A percentile compares a stretch with the other conserved stretches of the same genome.
Evolutionary conservation across 1,140 invertebrate species (phyloP).

Genomic region (Episyrphus balteatus): DNA sequence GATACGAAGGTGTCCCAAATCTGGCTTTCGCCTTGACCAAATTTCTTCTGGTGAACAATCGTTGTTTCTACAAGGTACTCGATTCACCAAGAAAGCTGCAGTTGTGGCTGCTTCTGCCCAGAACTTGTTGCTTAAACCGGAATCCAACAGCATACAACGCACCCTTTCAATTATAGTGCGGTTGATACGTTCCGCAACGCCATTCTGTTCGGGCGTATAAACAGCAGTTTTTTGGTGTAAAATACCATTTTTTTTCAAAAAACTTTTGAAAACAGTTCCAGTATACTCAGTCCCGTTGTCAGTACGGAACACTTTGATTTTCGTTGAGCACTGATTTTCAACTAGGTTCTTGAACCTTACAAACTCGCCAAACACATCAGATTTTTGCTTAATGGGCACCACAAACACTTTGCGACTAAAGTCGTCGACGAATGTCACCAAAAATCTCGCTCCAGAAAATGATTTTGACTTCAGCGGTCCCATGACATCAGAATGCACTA

Average conservation of each 20-base stretch:
- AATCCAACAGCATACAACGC: conserved; percentile 15
- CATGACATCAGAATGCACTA: conserved; percentile 23
- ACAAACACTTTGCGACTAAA: conserved; percentile 14
- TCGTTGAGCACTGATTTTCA: conserved; percentile 14
- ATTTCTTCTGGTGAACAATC: conserved; percentile 9
- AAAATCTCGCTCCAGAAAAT: conserved; percentile 16
- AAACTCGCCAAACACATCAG: conserved; percentile 10
- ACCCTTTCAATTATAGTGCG: conserved; percentile 16
- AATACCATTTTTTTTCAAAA: conserved; percentile 20
- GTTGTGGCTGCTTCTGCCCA: conserved; percentile 40
- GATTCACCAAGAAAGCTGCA: conserved; percentile 6
- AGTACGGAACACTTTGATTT: conserved; percentile 18
- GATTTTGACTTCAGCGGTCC: conserved; percentile 15
- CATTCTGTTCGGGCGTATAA: conserved; percentile 35
- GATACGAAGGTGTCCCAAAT: background rate
- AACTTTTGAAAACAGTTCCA: conserved; percentile 13
- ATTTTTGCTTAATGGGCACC: background rate
- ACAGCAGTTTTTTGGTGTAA: conserved; percentile 24
- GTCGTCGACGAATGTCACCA: conserved; percentile 25
- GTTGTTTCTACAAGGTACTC: conserved; percentile 2
- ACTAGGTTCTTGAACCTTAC: conserved; percentile 8
- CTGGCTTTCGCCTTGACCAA: background rate
- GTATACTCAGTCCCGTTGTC: conserved; percentile 31
- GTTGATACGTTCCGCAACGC: conserved; percentile 19
- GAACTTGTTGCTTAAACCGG: conserved; percentile 25